A percentile compares a stretch with the other conserved stretches of the same genome.
These are phyloP conservation scores for Battus philenor DNA, from an alignment of 1,140 invertebrate species.

Conservation along the genomic window DNA sequence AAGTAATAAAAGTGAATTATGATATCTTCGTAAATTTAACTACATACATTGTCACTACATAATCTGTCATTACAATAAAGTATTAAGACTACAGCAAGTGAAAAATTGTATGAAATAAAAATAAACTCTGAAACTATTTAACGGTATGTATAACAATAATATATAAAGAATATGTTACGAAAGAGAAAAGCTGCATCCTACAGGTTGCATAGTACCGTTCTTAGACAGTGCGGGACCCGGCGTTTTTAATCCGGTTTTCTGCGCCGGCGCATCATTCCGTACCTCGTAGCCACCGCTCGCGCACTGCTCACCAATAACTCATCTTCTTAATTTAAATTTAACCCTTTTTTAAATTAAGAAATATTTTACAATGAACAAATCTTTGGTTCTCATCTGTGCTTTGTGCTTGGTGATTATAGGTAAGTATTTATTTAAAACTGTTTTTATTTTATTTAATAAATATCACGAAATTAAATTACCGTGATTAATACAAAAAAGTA, in stretches of 20 bases:
- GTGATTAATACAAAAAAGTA: no score
- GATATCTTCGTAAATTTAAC: no score
- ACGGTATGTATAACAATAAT: no score
- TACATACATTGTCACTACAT: no score
- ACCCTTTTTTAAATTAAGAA: conserved; percentile 16
- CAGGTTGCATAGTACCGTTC: conserved; percentile 22
- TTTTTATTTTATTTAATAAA: conserved; percentile 1
- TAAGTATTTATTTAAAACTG: conserved; percentile 28
- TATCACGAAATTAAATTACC: background rate
- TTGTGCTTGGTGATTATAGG: conserved; percentile 46
- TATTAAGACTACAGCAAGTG: no score
- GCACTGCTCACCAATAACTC: conserved; percentile 21
- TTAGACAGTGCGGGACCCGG: conserved; percentile 22
- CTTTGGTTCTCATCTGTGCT: conserved; percentile 44
- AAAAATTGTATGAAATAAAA: no score
- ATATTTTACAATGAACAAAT: conserved; percentile 48
- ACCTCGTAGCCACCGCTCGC: conserved; percentile 31
- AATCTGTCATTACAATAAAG: no score
- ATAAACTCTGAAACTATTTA: no score
- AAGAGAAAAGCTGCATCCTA: conserved; percentile 34
- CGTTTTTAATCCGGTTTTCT: conserved; percentile 52
- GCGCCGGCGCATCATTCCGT: conserved; percentile 50
- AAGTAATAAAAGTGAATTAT: no score
- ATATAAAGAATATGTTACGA: no score
- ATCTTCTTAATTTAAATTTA: background rate